Base-by-base conservation (phyloP, 2,888 invertebrate genomes). In the Anthoptus insignis region DNA sequence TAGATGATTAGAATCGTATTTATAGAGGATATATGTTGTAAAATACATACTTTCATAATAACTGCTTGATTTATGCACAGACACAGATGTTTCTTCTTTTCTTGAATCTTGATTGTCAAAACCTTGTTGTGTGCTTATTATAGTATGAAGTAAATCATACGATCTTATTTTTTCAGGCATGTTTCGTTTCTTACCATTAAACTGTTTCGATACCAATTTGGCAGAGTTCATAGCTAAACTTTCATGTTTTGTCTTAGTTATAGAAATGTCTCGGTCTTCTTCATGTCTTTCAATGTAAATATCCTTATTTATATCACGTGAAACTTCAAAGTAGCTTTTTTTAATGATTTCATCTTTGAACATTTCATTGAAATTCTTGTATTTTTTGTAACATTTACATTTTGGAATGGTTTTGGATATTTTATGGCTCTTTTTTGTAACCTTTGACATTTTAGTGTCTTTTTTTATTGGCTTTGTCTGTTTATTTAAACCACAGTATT, bases 91-190 rank as follows among this genome's bases (percentile, higher is more conserved):
- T 8, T 47, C 19, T 19, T 27, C 11, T 19, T 37, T 56, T 47
- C 13, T 16, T 24, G 32, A 5, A 27, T 19, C 32, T 37, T 54
- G 24, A 16, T 34, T 14, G 2, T 3, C 5, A 19, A 24, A 34
- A 24, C 65, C 57, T 64, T 63, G 57, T 68, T 83, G 80, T 67
- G 66, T 81, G 34, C 68, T 73, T 16, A 82, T 60, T 69, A 87
- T 75, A 8, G 89, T 83, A 71, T 84, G 76, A 14, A 91, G 68
- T 34, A 91, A 79, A 68, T 90, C 89, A 69, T 83, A 81, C 0
- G 88, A 85, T 22, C 82, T 84, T 68, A 81, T 78, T 21, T 56
- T 4, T n/a, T 49, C 9, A 27, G 19, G 4, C 14, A 58, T 70
- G 75, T 0, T 39, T 13, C 58, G 56, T 57, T 37, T 69, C 2